Base-by-base conservation (phyloP, 64 coral and sea anemone species). In the Cladopsammia gracilis region DNA sequence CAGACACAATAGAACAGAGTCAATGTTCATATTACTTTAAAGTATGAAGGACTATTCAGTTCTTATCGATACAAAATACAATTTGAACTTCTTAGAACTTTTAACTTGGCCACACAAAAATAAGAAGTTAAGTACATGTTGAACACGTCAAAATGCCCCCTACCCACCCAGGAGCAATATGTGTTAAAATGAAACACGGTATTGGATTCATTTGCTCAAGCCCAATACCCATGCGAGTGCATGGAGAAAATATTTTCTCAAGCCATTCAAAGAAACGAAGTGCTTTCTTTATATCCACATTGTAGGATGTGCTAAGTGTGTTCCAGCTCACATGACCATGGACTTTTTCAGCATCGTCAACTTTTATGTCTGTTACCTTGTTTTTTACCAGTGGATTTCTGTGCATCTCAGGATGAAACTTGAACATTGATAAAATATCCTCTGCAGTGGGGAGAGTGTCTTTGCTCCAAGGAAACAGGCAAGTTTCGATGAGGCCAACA, bases 381-480 rank as follows among this genome's bases (percentile, higher is more conserved):
- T 64, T 46, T 48, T 9, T 43, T 1, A 78, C 86, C 46, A 86
- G 43, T 70, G 25, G 22, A 45, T 54, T 25, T 50, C 54, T 80
- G 43, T 61, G 68, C 92, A 93, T 81, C 60, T 62, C 19, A 49
- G 86, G 64, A 87, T 93, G 66, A 80, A 93, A 93, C 46, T 84
- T 71, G 42, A 93, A 88, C n/a, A 79, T 88, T 73, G 43, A 73
- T 62, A 77, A 76, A 4, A 93, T 77, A 48, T 93, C 92, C 9
- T 93, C 78, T 16, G 66, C 42, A 48, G 76, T 59, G 9, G 92
- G 92, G 1, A 93, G 87, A 25, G 34, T 0, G 57, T 88, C 73
- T 62, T 88, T 46, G 57, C 70, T 67, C 92, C 92, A 93, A 61
- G 92, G 92, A 78, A 93, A 93, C 52, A 93, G 26, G 43, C 92